Evolutionary conservation across 2,113 vertebrate genomes (phyloP), one percentile per base, ranked within the genome.

Genomic region (Indri indri): DNA sequence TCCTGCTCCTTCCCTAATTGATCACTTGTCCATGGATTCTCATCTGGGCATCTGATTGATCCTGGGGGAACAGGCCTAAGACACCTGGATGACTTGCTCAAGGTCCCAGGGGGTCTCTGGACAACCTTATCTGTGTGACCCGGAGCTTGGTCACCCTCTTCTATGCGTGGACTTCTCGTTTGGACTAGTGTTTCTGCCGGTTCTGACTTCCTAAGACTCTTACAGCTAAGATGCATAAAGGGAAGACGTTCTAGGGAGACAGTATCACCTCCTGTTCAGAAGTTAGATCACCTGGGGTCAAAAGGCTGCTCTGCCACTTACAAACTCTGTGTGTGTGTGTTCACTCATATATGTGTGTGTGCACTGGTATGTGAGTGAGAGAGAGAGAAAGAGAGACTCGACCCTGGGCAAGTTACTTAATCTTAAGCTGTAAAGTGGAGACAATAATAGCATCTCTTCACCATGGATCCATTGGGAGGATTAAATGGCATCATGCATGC

Each of bases 141-240:
- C 0, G 10, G 27, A 45, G 27, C 17, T 22, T 66, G 18, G 32
- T 63, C n/a, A 37, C 45, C 0, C 0, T 11, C 3, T 32, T 5
- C 40, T 40, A 2, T 40, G n/a, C 32, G 90, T 30, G 42, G 20
- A 42, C 84, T 65, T 95, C 23, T 81, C 59, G 34, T 3, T 40
- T 54, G 30, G 66, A n/a, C n/a, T 57, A 30, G 32, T 47, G 22
- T 77, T 47, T 59, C 16, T 27, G 34, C 65, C 47, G n/a, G 18
- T 83, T 83, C 16, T 83, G 54, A 84, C 9, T 88, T 90, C 47
- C 71, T 54, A 61, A 95, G 66, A 42, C n/a, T 52, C 22, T 22
- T 22, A 11, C 1, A 59, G 40, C 8, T 90, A 57, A 85, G n/a
- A 88, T n/a, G 1, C 47, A 42, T 52, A 23, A 79, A 76, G 54